Conservation (phyloP, 2,113 vertebrate genomes). For the Sylvia atricapilla region DNA sequence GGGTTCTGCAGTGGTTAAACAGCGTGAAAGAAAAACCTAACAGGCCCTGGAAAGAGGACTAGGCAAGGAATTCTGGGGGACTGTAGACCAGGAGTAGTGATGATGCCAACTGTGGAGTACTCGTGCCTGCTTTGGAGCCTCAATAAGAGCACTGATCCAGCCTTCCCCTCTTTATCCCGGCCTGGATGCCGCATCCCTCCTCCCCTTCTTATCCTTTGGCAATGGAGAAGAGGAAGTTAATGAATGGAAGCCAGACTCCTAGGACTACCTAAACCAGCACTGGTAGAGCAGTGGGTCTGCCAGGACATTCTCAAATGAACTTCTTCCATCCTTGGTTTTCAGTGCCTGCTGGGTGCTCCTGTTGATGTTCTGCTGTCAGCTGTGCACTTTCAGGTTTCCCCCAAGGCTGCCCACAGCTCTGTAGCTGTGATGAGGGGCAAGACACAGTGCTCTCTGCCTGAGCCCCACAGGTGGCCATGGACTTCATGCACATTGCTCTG, state of each 20-base stretch:
- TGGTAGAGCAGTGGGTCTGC: not conserved
- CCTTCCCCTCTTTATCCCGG: not conserved
- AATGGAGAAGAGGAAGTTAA: not conserved
- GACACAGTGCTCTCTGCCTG: not conserved
- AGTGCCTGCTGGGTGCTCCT: accelerated
- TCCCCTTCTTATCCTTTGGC: not conserved
- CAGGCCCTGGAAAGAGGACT: not conserved
- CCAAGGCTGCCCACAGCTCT: not conserved
- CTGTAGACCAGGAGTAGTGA: not conserved
- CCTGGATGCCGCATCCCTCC: not conserved
- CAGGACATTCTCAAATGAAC: not conserved
- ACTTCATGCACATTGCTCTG: not conserved
- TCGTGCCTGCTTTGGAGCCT: not conserved
- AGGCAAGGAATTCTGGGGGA: not conserved
- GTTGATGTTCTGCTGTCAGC: not conserved
- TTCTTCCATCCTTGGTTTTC: not conserved
- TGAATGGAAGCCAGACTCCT: not conserved
- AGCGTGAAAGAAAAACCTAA: not conserved
- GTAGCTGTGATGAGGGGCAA: too few species aligned
- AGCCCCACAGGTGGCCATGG: accelerated
- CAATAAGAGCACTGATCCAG: not conserved
- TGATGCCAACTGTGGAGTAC: accelerated
- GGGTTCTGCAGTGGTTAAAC: not conserved
- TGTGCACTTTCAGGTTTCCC: not conserved
- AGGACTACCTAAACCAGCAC: not conserved